phyloP scores from a whole-genome alignment of 2,888 invertebrate genomes.

The Dasypogon diadema region DNA sequence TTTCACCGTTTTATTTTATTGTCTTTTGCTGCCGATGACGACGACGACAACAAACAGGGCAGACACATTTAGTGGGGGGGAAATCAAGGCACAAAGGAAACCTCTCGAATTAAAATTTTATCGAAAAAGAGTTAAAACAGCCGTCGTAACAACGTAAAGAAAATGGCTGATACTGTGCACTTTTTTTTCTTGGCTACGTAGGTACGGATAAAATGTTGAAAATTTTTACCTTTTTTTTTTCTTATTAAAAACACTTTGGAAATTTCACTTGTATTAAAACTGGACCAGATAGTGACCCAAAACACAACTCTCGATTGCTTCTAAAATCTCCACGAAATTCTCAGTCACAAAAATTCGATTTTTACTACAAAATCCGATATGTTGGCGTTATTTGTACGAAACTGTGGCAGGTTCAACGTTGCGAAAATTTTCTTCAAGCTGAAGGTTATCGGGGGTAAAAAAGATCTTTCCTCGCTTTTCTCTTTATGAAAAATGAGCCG shows the following conservation, averaged over 20 bases:
- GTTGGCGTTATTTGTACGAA: slow-evolving; percentile 28
- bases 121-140: slow-evolving; percentile 8
- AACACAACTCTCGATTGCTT: neutral
- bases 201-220: neutral
- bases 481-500: neutral
- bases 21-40: neutral
- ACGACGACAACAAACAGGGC: too few relatives aligned
- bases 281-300: neutral
- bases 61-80: neutral
- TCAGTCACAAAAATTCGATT: neutral
- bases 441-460: too few relatives aligned
- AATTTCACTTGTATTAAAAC: slow-evolving; percentile 6
- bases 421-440: too few relatives aligned
- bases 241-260: neutral
- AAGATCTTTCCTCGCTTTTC: neutral
- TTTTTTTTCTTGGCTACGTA: neutral
- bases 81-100: neutral
- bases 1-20: neutral
- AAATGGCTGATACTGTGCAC: slow-evolving; percentile 41
- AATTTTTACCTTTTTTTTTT: neutral
- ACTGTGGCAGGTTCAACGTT: slow-evolving; percentile 21
- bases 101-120: slow-evolving; percentile 7
- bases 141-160: neutral
- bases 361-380: slow-evolving; percentile 9
- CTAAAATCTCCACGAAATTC: neutral